phyloP scores from a whole-genome alignment of 2,888 invertebrate species.

The Brachylomia viminalis region DNA sequence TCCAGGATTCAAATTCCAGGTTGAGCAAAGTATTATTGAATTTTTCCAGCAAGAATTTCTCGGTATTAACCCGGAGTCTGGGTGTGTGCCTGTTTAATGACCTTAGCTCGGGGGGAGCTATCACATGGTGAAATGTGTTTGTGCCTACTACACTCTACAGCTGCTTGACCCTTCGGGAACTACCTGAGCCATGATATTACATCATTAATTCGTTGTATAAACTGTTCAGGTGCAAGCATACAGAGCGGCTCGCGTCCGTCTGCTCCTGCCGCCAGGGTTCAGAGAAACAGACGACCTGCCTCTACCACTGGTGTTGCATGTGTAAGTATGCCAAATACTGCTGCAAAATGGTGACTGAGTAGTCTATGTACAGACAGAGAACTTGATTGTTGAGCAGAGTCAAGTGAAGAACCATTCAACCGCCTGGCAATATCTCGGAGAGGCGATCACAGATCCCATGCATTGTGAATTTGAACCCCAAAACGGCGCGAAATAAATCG shows the following conservation, averaged over 20 bases:
- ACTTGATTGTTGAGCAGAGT: too few species aligned
- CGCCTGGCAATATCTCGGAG: too few species aligned
- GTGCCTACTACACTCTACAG: neutral
- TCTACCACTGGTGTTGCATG: slow-evolving; percentile 95
- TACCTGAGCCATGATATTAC: neutral
- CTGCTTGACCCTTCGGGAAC: neutral
- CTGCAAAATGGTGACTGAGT: too few species aligned
- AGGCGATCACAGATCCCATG: too few species aligned
- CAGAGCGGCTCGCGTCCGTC: slow-evolving; percentile 91
- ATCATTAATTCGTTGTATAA: neutral
- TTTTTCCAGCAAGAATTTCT: neutral
- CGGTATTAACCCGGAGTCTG: neutral
- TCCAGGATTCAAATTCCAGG: neutral
- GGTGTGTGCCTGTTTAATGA: neutral
- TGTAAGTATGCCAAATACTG: slow-evolving; percentile 86
- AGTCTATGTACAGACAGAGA: too few species aligned
- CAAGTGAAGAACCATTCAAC: too few species aligned
- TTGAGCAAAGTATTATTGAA: neutral
- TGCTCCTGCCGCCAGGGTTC: slow-evolving; percentile 95
- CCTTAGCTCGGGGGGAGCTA: neutral
- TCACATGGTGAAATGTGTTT: neutral
- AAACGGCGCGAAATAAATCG: too few species aligned
- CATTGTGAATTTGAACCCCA: too few species aligned
- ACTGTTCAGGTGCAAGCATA: slow-evolving; percentile 87
- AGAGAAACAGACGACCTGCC: slow-evolving; percentile 95